A percentile compares a stretch with the other conserved stretches of the same genome.
Evolutionary conservation across 2,888 invertebrate genomes (phyloP).

Genomic region (Drosophila recens): DNA sequence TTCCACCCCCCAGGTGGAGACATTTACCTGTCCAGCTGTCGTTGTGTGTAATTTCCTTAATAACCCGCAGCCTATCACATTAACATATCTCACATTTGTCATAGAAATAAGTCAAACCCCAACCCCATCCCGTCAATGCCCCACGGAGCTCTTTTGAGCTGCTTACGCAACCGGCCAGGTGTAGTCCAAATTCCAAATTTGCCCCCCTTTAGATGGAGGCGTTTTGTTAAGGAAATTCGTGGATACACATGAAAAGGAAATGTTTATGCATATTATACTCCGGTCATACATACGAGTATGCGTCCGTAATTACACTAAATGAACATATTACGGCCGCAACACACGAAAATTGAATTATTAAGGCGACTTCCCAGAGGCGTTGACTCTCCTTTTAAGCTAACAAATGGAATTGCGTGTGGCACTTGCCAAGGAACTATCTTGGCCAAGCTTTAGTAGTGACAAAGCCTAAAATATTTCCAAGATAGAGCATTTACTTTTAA

Average conservation of each 20-base stretch:
- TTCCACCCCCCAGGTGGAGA: constrained; percentile 5
- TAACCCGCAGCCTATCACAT: constrained; percentile 78
- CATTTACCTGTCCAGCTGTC: constrained; percentile 32
- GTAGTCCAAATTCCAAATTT: constrained; percentile 47
- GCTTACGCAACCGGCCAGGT: constrained; percentile 63
- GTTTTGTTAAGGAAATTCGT: constrained; percentile 75
- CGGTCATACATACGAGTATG: constrained; percentile 58
- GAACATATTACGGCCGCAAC: constrained; percentile 71
- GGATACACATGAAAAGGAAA: constrained; percentile 55
- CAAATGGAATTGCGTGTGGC: constrained; percentile 63
- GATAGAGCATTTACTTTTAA: not conserved
- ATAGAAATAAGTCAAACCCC: constrained; percentile 71
- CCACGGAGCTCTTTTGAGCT: constrained; percentile 37
- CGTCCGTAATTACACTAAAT: constrained; percentile 76
- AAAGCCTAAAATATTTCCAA: constrained; percentile 16
- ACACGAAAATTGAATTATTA: constrained; percentile 77
- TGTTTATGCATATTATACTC: constrained; percentile 69
- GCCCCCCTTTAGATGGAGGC: constrained; percentile 46
- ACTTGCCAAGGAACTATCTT: constrained; percentile 20
- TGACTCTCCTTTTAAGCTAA: constrained; percentile 31
- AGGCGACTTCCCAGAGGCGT: constrained; percentile 68
- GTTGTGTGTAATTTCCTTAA: constrained; percentile 75
- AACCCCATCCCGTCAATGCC: constrained; percentile 40
- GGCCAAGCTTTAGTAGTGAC: not conserved
- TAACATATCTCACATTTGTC: constrained; percentile 80